Percentiles rank a stretch among this genome's conserved stretches.
phyloP scores from a whole-genome alignment of 2,113 vertebrate genomes.

The Paramormyrops kingsleyae region DNA sequence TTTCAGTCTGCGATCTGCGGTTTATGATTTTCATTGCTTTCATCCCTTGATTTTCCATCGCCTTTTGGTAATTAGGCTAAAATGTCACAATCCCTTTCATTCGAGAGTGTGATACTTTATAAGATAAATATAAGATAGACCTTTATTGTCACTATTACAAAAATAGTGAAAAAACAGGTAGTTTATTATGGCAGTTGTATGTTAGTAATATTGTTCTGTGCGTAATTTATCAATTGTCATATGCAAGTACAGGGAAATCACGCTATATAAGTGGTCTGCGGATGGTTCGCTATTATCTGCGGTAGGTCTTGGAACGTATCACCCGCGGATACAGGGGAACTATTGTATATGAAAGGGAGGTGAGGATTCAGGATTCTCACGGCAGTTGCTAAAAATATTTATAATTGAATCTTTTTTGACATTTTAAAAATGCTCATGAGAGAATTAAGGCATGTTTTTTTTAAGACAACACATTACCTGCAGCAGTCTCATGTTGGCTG shows the following conservation, averaged over 20 bases:
- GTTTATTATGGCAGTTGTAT: not conserved
- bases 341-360: not conserved
- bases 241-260: not conserved
- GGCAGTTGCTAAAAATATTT: not conserved
- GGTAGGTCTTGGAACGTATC: too few species aligned
- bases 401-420: not conserved
- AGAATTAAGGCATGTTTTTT: not conserved
- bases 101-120: not conserved
- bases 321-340: not conserved
- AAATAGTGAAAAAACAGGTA: too few species aligned
- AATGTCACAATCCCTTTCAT: not conserved
- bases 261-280: not conserved
- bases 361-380: not conserved
- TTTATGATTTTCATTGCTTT: not conserved
- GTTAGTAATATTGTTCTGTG: not conserved
- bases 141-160: too few species aligned
- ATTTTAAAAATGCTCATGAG: not conserved
- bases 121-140: too few species aligned
- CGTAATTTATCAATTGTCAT: not conserved
- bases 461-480: constrained; percentile 65
- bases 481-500: constrained; percentile 88
- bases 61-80: not conserved
- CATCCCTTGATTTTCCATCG: not conserved
- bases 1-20: not conserved
- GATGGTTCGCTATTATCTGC: not conserved